Percentiles rank a stretch among this genome's conserved stretches.
These are phyloP conservation scores for Leptoclinus maculatus DNA, from an alignment of 2,797 vertebrate genomes.

Conservation along the genomic window DNA sequence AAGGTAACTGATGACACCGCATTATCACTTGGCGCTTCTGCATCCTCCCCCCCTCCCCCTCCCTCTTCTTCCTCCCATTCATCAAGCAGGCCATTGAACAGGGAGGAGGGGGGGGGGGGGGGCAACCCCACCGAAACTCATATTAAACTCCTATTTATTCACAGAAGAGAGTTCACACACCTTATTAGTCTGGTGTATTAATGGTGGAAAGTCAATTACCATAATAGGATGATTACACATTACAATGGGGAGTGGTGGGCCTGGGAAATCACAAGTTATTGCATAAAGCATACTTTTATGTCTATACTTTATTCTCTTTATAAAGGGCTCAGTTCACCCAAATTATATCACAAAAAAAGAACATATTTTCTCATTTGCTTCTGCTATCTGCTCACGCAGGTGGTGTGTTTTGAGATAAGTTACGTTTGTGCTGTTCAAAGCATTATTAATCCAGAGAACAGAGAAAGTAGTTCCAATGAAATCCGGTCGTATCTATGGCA, in stretches of 20 bases:
- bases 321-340: neutral
- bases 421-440: neutral
- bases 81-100: conserved; percentile 65
- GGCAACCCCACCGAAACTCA: conserved; percentile 44
- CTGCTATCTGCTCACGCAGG: neutral
- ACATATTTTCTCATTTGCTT: neutral
- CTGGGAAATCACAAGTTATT: neutral
- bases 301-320: neutral
- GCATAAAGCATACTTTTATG: neutral
- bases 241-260: conserved; percentile 1
- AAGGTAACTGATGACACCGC: conserved; percentile 80
- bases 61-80: conserved; percentile 52
- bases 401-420: neutral
- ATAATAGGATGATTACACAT: conserved; percentile 40
- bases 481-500: neutral
- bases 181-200: conserved; percentile 37
- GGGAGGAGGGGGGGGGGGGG: conserved; percentile 39
- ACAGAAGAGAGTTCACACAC: conserved; percentile 39
- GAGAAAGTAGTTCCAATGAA: neutral
- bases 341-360: neutral
- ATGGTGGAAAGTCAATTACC: conserved; percentile 39
- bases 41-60: conserved; percentile 55
- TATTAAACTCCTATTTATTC: conserved; percentile 58
- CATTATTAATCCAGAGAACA: neutral
- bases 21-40: conserved; percentile 68